These are phyloP conservation scores for Urocitellus parryii DNA, from an alignment of 2,113 vertebrate species.

Conservation along the genomic window DNA sequence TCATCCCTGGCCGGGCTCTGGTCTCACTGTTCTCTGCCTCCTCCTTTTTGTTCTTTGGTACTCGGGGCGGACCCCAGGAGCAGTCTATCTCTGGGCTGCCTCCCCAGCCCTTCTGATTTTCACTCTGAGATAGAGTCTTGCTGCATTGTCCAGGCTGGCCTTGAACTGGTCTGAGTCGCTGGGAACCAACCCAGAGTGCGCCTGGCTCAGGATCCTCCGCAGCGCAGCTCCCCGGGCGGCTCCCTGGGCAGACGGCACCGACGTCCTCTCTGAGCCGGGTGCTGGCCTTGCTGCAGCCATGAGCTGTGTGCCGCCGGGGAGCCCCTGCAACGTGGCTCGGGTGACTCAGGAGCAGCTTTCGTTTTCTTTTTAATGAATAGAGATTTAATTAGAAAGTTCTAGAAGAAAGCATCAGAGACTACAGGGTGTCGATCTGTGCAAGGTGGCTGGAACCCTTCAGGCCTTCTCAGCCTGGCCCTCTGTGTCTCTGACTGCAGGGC, in stretches of 20 bases:
- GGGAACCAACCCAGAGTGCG: too few species aligned
- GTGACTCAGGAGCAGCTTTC: not conserved
- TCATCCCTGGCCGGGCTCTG: not conserved
- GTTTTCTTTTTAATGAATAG: not conserved
- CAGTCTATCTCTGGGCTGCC: not conserved
- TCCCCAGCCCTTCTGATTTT: not conserved
- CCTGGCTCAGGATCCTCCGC: not conserved
- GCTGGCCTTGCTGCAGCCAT: not conserved
- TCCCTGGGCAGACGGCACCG: fast-evolving
- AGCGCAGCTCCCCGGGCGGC: not conserved
- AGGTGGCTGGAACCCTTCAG: not conserved
- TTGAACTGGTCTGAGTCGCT: too few species aligned
- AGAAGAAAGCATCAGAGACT: not conserved
- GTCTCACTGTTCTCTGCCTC: not conserved
- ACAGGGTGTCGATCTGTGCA: too few species aligned
- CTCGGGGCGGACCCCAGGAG: too few species aligned
- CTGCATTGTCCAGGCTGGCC: too few species aligned
- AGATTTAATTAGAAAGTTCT: not conserved
- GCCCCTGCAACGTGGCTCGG: not conserved
- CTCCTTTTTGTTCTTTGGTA: too few species aligned
- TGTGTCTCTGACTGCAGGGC: fast-evolving
- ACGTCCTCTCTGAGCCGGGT: fast-evolving
- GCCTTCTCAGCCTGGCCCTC: not conserved
- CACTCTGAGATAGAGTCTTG: not conserved
- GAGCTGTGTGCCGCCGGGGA: fast-evolving